Conservation (phyloP, 2,113 vertebrate species). For the Dromas ardeola region DNA sequence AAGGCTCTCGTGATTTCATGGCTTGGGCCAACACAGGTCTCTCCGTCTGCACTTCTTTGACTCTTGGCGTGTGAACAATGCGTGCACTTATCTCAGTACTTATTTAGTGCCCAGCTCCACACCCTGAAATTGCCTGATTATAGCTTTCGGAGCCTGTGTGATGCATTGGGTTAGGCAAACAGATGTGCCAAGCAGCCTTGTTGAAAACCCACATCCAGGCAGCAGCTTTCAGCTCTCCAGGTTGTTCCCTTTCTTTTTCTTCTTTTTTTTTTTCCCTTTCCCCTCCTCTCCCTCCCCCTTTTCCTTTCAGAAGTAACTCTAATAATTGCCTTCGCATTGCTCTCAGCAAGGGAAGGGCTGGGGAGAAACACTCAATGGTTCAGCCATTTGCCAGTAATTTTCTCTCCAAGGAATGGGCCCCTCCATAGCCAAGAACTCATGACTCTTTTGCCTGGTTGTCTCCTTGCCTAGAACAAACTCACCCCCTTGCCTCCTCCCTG, state of each 20-base stretch:
- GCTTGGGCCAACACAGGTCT: not conserved
- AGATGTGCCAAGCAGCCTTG: constrained; percentile 78
- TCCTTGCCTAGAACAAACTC: constrained; percentile 19
- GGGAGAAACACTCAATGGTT: constrained; percentile 8
- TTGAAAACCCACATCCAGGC: constrained; percentile 49
- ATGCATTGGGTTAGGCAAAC: constrained; percentile 75
- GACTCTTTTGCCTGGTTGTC: constrained; percentile 22
- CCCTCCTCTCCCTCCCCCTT: not conserved
- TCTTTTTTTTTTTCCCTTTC: not conserved
- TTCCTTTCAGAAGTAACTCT: constrained; percentile 17
- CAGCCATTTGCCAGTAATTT: constrained; percentile 55
- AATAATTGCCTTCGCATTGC: constrained; percentile 57
- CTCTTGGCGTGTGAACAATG: constrained; percentile 53
- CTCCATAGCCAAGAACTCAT: constrained; percentile 3
- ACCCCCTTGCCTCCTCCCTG: constrained; percentile 15
- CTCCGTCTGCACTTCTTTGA: not conserved
- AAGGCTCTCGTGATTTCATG: not conserved
- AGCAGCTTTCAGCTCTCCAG: constrained; percentile 1
- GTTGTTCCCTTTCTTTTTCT: not conserved
- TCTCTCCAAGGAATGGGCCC: constrained; percentile 25
- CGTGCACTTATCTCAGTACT: constrained; percentile 72
- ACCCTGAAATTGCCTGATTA: constrained; percentile 75
- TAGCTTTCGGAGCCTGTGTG: constrained; percentile 68
- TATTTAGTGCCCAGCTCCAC: constrained; percentile 72
- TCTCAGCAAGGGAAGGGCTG: constrained; percentile 57